A percentile compares a stretch with the other conserved stretches of the same genome.
Conservation (phyloP, 2,888 invertebrate species). For the Pachycephus smyrnensis region DNA sequence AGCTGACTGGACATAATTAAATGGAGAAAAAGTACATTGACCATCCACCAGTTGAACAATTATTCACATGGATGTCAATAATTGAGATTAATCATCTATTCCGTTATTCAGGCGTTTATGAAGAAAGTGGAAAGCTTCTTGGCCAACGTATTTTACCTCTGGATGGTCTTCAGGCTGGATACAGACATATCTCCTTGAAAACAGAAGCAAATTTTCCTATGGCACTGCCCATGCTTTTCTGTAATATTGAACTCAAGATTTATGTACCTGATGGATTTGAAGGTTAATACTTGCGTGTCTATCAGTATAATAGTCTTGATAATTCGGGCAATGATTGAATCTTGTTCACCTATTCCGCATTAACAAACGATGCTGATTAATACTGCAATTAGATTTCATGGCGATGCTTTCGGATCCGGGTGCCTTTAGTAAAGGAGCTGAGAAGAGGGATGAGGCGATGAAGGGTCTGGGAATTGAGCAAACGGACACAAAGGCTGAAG, state of each 20-base stretch:
- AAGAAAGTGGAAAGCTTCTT: slow-evolving; percentile 77
- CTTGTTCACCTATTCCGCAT: background rate
- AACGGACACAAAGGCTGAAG: slow-evolving; percentile 62
- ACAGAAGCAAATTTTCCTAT: slow-evolving; percentile 79
- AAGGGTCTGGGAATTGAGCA: slow-evolving; percentile 77
- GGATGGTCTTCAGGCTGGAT: slow-evolving; percentile 78
- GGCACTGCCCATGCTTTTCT: slow-evolving; percentile 78
- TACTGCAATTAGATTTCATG: slow-evolving; percentile 84
- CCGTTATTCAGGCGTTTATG: slow-evolving; percentile 70
- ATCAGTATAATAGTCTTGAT: background rate
- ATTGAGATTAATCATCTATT: background rate
- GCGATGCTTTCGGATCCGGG: slow-evolving; percentile 96
- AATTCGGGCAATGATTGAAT: background rate
- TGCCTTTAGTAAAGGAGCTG: slow-evolving; percentile 76
- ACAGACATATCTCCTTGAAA: slow-evolving; percentile 76
- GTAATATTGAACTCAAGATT: slow-evolving; percentile 77
- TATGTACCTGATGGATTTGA: slow-evolving; percentile 80
- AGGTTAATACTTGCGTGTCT: slow-evolving; percentile 62
- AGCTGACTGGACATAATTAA: background rate
- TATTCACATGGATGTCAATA: background rate
- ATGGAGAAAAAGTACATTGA: too few species aligned
- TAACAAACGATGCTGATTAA: background rate
- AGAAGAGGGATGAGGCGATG: slow-evolving; percentile 75
- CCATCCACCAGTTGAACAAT: background rate
- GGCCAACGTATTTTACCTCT: slow-evolving; percentile 78